A percentile compares a stretch with the other conserved stretches of the same genome.
phyloP scores from a whole-genome alignment of 1,140 invertebrate genomes.

The Trachymyrmex septentrionalis region DNA sequence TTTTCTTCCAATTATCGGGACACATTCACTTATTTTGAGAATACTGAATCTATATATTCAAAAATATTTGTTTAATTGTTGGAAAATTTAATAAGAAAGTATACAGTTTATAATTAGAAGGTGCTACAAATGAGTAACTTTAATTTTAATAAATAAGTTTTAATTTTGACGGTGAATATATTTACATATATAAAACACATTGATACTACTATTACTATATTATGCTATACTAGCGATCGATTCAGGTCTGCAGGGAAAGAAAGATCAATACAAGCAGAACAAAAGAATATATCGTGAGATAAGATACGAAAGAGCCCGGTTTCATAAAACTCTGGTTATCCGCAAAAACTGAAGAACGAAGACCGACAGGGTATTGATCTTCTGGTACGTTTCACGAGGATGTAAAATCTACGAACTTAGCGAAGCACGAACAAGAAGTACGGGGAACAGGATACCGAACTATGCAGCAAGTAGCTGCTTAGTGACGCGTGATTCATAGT shows the following conservation, averaged over 20 bases:
- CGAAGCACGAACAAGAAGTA: slow-evolving; percentile 52
- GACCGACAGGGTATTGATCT: slow-evolving; percentile 48
- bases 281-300: slow-evolving; percentile 14
- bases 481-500: slow-evolving; percentile 67
- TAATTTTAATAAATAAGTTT: slow-evolving; percentile 8
- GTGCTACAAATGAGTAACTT: not conserved
- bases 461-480: slow-evolving; percentile 66
- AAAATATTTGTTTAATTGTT: not conserved
- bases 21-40: not conserved
- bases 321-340: slow-evolving; percentile 26
- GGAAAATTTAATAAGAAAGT: not conserved
- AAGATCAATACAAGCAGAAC: not conserved
- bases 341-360: slow-evolving; percentile 19
- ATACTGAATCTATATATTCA: not conserved
- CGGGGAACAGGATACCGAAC: slow-evolving; percentile 36
- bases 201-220: not conserved
- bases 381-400: slow-evolving; percentile 36
- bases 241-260: not conserved
- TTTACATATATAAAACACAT: slow-evolving; percentile 7
- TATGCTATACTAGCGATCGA: not conserved
- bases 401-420: slow-evolving; percentile 38
- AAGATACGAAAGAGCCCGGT: slow-evolving; percentile 1
- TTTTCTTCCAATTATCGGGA: not conserved
- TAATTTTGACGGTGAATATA: not conserved
- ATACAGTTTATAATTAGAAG: not conserved